Base-by-base conservation (phyloP, 2,113 vertebrate species). In the Campylomormyrus numenius region DNA sequence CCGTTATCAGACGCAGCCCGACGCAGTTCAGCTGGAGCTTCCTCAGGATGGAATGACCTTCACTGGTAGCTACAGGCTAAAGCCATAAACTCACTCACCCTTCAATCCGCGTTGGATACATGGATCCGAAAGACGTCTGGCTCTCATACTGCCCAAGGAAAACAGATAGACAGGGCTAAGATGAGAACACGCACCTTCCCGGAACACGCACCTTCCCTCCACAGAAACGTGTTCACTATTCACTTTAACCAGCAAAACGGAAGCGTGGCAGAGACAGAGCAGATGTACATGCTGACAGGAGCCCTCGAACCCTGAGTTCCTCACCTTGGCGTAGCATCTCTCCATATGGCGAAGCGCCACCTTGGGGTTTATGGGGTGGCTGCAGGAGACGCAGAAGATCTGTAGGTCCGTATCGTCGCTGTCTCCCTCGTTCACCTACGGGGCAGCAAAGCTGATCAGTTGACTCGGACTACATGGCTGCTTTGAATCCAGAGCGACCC, bases 361-460 rank as follows among this genome's bases (percentile, higher is more conserved):
- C 88, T 98, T 98, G 89, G 98, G 98, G 94, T 98, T 98, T 92
- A 98, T 94, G 0, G 97, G 98, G 92, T 98, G 98, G 88, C 98
- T 97, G 15, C 98, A 98, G 62, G 97, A 98, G 85, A 98, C 97
- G 6, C 98, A 98, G 94, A 98, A 98, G 90, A 98, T 98, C 95
- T 98, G 97, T 35, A 98, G 94, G 90, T 98, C 98, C 0, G 97
- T 97, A 93, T 98, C 98, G 0, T 98, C 98, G 2, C 96, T 97
- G 70, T 98, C 98, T 0, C 96, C 96, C 91, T 98, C 97, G 9
- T 97, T 97, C 89, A 96, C 97, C 97, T 98, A 93, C 21, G 77
- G 88, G 52, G 83, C 7, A 5, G 89, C 74, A 52, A 53, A 58
- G 84, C 5, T 17, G 1, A 21, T 90, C 49, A 87, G 39, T 8